phyloP scores from a whole-genome alignment of 2,888 invertebrate species.

The Xestia ashworthii region DNA sequence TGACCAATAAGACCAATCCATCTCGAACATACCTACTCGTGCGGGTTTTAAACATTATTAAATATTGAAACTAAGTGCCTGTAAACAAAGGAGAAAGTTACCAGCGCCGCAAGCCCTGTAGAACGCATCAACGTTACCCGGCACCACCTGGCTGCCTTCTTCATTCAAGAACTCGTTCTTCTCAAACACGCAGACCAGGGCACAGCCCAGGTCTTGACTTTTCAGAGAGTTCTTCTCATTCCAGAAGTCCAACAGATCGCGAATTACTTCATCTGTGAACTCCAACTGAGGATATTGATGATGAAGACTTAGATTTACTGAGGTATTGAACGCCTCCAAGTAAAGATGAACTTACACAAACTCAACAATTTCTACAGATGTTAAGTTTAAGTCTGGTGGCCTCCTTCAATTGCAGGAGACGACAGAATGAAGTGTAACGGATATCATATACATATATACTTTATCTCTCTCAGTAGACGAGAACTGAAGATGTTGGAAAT shows the following conservation, averaged over 20 bases:
- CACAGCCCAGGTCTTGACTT: constrained; percentile 70
- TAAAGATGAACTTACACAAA: neutral
- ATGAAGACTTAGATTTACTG: neutral
- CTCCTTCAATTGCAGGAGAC: neutral
- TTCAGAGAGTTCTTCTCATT: constrained; percentile 50
- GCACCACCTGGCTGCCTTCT: constrained; percentile 46
- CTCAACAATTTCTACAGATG: neutral
- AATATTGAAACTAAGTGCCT: neutral
- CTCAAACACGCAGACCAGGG: constrained; percentile 68
- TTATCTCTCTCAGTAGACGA: neutral
- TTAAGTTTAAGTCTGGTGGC: neutral
- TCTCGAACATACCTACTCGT: neutral
- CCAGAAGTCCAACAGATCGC: constrained; percentile 75
- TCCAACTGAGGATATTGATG: constrained; percentile 61
- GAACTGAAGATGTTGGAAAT: neutral
- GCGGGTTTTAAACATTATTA: too few species aligned
- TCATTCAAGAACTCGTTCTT: constrained; percentile 66
- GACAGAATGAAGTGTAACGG: neutral
- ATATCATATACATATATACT: neutral
- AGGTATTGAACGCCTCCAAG: neutral
- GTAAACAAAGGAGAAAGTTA: constrained; percentile 36
- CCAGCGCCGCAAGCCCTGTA: constrained; percentile 70
- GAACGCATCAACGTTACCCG: constrained; percentile 63
- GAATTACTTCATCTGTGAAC: constrained; percentile 57
- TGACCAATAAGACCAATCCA: neutral